A percentile compares a stretch with the other conserved stretches of the same genome.
These are phyloP conservation scores for Monopis laevigella DNA, from an alignment of 2,888 invertebrate species.

Conservation along the genomic window DNA sequence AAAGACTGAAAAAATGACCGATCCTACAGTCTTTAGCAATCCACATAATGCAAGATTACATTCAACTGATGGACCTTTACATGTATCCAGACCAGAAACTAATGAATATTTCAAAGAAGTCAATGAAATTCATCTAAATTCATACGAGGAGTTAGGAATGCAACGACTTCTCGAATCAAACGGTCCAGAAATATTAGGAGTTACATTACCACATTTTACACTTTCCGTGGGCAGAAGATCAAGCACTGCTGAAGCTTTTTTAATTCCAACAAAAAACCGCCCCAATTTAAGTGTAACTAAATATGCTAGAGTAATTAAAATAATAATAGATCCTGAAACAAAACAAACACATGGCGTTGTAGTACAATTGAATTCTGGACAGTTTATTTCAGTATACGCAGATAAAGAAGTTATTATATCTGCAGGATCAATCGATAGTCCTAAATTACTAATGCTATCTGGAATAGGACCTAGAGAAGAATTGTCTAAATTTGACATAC, in stretches of 20 bases:
- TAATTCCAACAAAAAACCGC: conserved; percentile 34
- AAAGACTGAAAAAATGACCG: conserved; percentile 11
- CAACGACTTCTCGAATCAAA: conserved; percentile 9
- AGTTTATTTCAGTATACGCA: conserved; percentile 71
- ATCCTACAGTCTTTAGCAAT: conserved; percentile 6
- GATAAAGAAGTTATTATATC: conserved; percentile 82
- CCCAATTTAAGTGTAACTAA: conserved; percentile 79
- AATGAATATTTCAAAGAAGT: background rate
- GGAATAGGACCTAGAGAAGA: conserved; percentile 76
- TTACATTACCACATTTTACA: conserved; percentile 16
- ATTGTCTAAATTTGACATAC: conserved; percentile 69
- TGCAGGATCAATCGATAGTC: conserved; percentile 84
- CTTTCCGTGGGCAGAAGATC: conserved; percentile 5
- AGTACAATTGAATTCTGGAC: conserved; percentile 67
- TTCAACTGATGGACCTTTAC: conserved; percentile 12
- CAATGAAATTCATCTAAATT: conserved; percentile 2
- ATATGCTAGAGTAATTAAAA: conserved; percentile 73
- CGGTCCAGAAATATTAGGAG: conserved; percentile 6
- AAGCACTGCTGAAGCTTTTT: conserved; percentile 25
- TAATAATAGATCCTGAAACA: conserved; percentile 59
- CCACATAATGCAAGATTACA: conserved; percentile 11
- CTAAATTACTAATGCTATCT: conserved; percentile 86
- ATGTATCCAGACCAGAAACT: background rate
- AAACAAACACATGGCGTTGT: conserved; percentile 72
- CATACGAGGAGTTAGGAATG: conserved; percentile 13